Percentiles rank a stretch among this genome's conserved stretches.
These are phyloP conservation scores for Mesembrinibis cayennensis DNA, from an alignment of 2,113 vertebrate species.

Conservation along the genomic window DNA sequence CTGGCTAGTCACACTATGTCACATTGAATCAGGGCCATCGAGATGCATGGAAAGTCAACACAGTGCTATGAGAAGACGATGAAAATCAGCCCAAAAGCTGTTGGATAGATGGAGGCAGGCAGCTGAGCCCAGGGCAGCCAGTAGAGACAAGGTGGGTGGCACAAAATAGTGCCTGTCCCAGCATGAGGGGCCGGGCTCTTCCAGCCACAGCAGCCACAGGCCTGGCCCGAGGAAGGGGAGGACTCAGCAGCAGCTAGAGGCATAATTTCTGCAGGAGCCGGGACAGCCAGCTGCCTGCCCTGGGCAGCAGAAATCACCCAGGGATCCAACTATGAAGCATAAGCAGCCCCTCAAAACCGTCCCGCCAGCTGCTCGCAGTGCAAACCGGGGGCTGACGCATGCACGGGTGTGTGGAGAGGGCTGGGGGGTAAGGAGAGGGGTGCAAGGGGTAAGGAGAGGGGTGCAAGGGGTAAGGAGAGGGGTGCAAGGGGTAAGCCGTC, in stretches of 20 bases:
- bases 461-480: not conserved
- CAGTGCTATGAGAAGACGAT: not conserved
- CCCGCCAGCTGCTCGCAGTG: accelerated
- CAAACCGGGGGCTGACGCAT: accelerated
- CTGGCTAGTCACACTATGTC: not conserved
- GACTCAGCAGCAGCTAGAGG: not conserved
- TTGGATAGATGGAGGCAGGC: not conserved
- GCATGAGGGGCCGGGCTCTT: not conserved
- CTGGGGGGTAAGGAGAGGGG: not conserved
- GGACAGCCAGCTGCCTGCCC: not conserved
- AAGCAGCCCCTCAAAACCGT: not conserved
- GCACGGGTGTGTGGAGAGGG: accelerated
- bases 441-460: not conserved
- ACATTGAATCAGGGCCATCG: not conserved
- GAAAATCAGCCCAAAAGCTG: not conserved
- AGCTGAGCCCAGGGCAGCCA: not conserved
- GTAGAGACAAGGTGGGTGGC: not conserved
- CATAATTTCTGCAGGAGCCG: not conserved
- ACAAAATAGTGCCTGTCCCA: not conserved
- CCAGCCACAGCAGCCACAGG: accelerated
- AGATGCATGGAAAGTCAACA: not conserved
- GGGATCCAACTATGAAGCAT: not conserved
- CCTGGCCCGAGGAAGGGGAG: not conserved
- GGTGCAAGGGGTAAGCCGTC: not conserved
- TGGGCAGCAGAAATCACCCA: not conserved